Evolutionary conservation across 2,797 vertebrate species (phyloP).

Genomic region (Danio albolineatus): DNA sequence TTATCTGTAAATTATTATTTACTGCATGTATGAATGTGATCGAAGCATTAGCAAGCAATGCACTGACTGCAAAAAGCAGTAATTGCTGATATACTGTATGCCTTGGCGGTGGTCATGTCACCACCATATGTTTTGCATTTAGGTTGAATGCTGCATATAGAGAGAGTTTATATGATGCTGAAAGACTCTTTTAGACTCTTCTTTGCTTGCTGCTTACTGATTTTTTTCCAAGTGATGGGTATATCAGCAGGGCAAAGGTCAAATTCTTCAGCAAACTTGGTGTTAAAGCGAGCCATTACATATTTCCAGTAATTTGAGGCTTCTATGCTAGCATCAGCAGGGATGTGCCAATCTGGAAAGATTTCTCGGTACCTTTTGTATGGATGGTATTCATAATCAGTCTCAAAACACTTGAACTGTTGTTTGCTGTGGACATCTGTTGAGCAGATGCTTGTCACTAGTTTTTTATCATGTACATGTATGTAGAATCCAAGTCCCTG

Average conservation of each 20-base stretch:
- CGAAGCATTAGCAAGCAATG: too few relatives aligned
- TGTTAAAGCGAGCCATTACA: constrained; percentile 69
- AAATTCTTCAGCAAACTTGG: constrained; percentile 64
- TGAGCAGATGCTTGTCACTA: constrained; percentile 60
- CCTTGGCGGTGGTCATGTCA: too few relatives aligned
- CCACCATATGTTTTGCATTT: too few relatives aligned
- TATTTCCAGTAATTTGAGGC: constrained; percentile 81
- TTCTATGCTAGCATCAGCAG: constrained; percentile 66
- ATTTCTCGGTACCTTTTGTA: constrained; percentile 67
- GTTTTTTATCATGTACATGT: too few relatives aligned
- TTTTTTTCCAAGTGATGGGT: constrained; percentile 49
- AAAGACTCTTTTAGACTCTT: constrained; percentile 66
- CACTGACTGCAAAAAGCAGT: too few relatives aligned
- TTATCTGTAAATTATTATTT: too few relatives aligned
- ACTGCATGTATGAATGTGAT: too few relatives aligned
- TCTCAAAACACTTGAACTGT: rapidly evolving
- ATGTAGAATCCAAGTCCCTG: too few relatives aligned
- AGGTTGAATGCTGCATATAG: too few relatives aligned
- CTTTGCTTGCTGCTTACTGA: constrained; percentile 53
- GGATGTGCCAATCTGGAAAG: constrained; percentile 73
- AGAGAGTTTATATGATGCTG: constrained; percentile 25
- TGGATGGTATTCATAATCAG: rapidly evolving
- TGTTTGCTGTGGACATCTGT: constrained; percentile 46
- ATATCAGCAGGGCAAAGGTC: constrained; percentile 58
- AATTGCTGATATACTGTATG: too few relatives aligned